phyloP scores from a whole-genome alignment of 1,140 invertebrate species.

The Zaprionus kolodkinae region DNA sequence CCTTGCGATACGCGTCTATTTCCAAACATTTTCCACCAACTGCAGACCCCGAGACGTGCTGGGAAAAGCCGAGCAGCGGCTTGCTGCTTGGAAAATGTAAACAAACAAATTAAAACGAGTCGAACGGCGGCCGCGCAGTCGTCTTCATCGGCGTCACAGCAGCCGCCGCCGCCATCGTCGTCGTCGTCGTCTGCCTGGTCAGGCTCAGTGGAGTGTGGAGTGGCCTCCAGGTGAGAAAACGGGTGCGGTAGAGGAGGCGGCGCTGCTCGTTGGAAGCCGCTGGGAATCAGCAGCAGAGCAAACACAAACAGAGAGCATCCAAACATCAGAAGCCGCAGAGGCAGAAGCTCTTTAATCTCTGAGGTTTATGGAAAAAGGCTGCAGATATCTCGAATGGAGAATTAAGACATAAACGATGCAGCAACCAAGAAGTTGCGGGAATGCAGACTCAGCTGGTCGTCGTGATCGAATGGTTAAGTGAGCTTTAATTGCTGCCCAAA shows the following conservation, averaged over 20 bases:
- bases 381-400: conserved; percentile 34
- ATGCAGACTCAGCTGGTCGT: conserved; percentile 49
- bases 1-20: conserved; percentile 50
- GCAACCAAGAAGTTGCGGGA: neutral
- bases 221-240: conserved; percentile 71
- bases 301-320: conserved; percentile 56
- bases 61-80: conserved; percentile 65
- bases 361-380: conserved; percentile 53
- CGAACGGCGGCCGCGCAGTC: conserved; percentile 39
- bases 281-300: conserved; percentile 66
- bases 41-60: conserved; percentile 49
- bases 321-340: conserved; percentile 30
- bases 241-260: conserved; percentile 34
- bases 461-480: conserved; percentile 58
- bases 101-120: conserved; percentile 82
- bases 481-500: conserved; percentile 39
- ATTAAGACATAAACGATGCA: conserved; percentile 35
- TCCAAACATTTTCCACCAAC: conserved; percentile 63
- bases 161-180: conserved; percentile 1
- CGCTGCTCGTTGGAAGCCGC: conserved; percentile 54
- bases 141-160: conserved; percentile 6
- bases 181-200: conserved; percentile 21
- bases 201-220: conserved; percentile 28
- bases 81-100: conserved; percentile 61
- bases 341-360: conserved; percentile 75